Evolutionary conservation across 2,888 invertebrate species (phyloP).

Genomic region (Vannuccia rotundouncinata): DNA sequence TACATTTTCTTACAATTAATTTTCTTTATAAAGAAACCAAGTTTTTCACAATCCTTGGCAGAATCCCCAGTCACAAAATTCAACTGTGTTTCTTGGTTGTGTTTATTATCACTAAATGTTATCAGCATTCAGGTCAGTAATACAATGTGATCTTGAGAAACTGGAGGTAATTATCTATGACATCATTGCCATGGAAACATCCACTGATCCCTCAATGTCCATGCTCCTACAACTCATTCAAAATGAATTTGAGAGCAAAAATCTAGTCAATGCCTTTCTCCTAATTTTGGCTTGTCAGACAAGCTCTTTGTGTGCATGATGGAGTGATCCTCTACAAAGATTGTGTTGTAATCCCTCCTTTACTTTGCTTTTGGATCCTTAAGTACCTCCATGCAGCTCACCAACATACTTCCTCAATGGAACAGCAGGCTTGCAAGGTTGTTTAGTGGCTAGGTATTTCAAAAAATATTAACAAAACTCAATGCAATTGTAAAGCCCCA

Average conservation of each 20-base stretch:
- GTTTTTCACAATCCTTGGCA: too few relatives aligned
- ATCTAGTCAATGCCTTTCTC: not conserved
- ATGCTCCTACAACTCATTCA: not conserved
- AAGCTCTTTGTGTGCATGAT: not conserved
- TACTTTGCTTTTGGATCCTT: not conserved
- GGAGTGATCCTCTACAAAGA: not conserved
- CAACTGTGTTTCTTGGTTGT: too few relatives aligned
- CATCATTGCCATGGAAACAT: too few relatives aligned
- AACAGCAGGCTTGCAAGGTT: not conserved
- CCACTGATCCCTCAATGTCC: not conserved
- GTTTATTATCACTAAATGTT: too few relatives aligned
- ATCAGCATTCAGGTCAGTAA: too few relatives aligned
- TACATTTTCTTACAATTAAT: too few relatives aligned
- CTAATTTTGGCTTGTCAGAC: not conserved
- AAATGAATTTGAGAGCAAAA: not conserved
- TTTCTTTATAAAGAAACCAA: too few relatives aligned
- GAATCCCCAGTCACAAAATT: too few relatives aligned
- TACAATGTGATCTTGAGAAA: too few relatives aligned
- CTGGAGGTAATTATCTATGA: too few relatives aligned
- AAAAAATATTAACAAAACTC: not conserved
- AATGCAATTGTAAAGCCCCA: not conserved
- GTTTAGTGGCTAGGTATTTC: not conserved
- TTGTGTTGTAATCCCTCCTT: not conserved
- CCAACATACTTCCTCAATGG: not conserved
- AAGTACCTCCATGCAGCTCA: not conserved